These are phyloP conservation scores for Lasaia peninsularis DNA, from an alignment of 1,140 invertebrate species.

Conservation along the genomic window DNA sequence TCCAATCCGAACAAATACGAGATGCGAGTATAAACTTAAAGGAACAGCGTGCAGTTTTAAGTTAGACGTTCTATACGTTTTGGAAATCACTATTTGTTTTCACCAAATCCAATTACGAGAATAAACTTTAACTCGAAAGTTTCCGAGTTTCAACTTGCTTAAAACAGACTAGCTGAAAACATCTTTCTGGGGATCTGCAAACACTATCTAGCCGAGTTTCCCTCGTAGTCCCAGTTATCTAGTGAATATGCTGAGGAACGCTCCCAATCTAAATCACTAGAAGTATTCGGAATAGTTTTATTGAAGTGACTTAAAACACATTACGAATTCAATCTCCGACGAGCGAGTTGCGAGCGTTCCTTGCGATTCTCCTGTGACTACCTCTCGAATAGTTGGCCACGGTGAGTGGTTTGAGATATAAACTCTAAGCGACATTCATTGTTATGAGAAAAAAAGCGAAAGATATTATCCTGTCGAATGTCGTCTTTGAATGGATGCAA, in stretches of 20 bases:
- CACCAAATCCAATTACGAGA: slow-evolving; percentile 1
- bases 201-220: slow-evolving; percentile 3
- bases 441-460: too few relatives aligned
- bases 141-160: not conserved
- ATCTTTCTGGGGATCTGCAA: slow-evolving; percentile 7
- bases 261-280: slow-evolving; percentile 24
- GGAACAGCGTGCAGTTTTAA: too few relatives aligned
- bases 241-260: slow-evolving; percentile 12
- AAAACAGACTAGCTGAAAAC: slow-evolving; percentile 7
- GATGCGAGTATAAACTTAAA: too few relatives aligned
- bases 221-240: not conserved
- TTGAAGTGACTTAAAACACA: slow-evolving; percentile 34
- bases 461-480: too few relatives aligned
- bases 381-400: slow-evolving; percentile 31
- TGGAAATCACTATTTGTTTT: not conserved
- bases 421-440: not conserved
- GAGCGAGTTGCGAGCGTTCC: slow-evolving; percentile 21
- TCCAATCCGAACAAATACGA: too few relatives aligned
- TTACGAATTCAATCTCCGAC: slow-evolving; percentile 33
- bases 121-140: slow-evolving; percentile 2
- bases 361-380: slow-evolving; percentile 23
- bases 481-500: too few relatives aligned
- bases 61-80: not conserved
- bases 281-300: slow-evolving; percentile 32
- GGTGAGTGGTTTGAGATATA: slow-evolving; percentile 15